Base-by-base conservation (phyloP, 2,113 vertebrate genomes). In the Mesoclemmys tuberculata region DNA sequence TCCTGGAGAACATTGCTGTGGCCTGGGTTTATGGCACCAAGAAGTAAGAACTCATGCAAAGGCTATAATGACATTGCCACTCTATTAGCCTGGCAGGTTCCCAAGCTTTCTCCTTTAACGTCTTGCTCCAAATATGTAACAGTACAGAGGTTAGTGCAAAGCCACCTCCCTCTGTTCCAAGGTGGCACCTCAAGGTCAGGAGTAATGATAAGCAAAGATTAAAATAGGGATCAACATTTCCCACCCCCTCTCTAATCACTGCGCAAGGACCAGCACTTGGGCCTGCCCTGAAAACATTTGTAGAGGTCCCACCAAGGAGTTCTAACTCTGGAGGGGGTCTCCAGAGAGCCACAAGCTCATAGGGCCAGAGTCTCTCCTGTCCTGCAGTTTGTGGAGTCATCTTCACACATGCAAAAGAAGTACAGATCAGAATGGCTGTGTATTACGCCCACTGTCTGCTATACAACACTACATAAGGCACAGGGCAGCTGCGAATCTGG, bases 11-110 rank as follows among this genome's bases (percentile, higher is more conserved):
- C 98, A 98, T 99, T 12, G 99, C 99, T 0, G 99, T 99, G 90
- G 99, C 99, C 90, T 99, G 99, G 99, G 99, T 99, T 97, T 99
- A 99, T 0, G 99, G 99, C 92, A 99, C 99, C 31, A 99, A 99
- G 96, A 99, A 99, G 99, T 99, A 98, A 98, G 96, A 55, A 52
- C 71, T 80, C 27, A 68, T 46, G 56, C 68, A 78, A 68, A n/a
- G 41, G 13, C 38, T 21, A 38, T 46, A 19, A 80, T 52, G 35
- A 24, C 71, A 56, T 54, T 78, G 38, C 56, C 51, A 27, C 52
- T 51, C 54, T 56, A 18, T 27, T 88, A n/a, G 49, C 22, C 78
- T 68, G 38, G 16, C 24, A 94, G 3, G 21, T 75, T 54, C 41
- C 26, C 64, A 92, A 55, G 0, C 2, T 35, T 6, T 19, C 10